Evolutionary conservation across 2,113 vertebrate genomes (phyloP), one percentile per base, ranked within the genome.

Genomic region (Probosciger aterrimus): DNA sequence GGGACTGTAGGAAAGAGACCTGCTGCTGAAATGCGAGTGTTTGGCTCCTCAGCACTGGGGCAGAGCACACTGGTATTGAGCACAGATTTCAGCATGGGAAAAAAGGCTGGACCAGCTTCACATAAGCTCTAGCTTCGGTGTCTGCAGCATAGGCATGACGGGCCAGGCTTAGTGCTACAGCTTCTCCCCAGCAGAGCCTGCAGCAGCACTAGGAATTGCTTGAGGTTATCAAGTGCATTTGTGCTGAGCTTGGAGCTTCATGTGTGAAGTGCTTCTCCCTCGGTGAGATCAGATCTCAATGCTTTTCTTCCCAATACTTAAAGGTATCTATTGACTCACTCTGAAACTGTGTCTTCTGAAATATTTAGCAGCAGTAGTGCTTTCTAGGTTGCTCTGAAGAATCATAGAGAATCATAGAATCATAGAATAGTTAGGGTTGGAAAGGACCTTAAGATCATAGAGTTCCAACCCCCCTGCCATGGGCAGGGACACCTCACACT

Each of bases 31-130:
- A 31, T 9, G 41, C 4, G 17, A 18, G 30, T 13, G 15, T 30
- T 50, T 10, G 16, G 27, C 31, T 35, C 16, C 53, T 68, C 10
- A 4, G 41, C 28, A 25, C 31, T 33, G 1, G 2, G 20, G 41
- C 27, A 47, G 23, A 62, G 31, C 41, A 43, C 22, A 1, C 9
- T 1, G 2, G 14, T 28, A 5, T 6, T 1, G 1, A 57, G 33
- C 28, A 13, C 41, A 39, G 27, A 33, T 49, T 85, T 80, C 75
- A 23, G 39, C 16, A 19, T 0, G 5, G 76, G 57, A 47, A 18
- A 52, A 47, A 25, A 46, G 30, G 19, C 13, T 7, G 28, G 33
- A 24, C 11, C 25, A 46, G 16, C 27, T 68, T 68, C 47, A 7
- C 53, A 37, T 24, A 5, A 65, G 6, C 13, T 47, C 5, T 11